phyloP scores from a whole-genome alignment of 1,140 invertebrate species.

The Phthorimaea operculella region DNA sequence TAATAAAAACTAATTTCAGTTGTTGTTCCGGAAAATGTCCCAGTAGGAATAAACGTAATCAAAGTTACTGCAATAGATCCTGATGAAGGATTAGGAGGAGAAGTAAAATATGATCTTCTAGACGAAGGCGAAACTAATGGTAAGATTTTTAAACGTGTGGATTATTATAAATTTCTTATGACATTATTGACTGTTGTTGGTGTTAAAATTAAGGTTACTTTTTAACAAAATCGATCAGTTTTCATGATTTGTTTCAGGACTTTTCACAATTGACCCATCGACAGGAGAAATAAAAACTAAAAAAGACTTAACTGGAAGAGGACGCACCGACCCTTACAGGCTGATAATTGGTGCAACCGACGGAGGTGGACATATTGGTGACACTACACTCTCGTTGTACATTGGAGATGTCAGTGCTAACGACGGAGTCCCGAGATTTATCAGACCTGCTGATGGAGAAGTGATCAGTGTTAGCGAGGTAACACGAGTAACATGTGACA shows the following conservation, averaged over 20 bases:
- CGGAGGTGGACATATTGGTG: constrained; percentile 73
- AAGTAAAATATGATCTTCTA: constrained; percentile 75
- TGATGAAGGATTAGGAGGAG: constrained; percentile 77
- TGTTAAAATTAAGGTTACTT: too few species aligned
- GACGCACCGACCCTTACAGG: constrained; percentile 79
- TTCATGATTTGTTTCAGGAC: constrained; percentile 45
- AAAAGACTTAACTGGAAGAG: constrained; percentile 77
- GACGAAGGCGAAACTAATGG: constrained; percentile 78
- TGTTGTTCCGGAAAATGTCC: constrained; percentile 81
- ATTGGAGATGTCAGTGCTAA: constrained; percentile 86
- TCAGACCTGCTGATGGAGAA: constrained; percentile 77
- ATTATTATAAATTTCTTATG: not conserved
- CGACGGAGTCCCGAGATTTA: constrained; percentile 83
- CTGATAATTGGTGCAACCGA: constrained; percentile 78
- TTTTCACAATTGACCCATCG: constrained; percentile 75
- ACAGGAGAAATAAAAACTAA: constrained; percentile 77
- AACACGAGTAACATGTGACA: too few species aligned
- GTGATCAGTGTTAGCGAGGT: constrained; percentile 76
- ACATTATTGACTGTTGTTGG: not conserved
- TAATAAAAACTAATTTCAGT: constrained; percentile 32
- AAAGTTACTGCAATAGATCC: constrained; percentile 85
- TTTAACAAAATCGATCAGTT: not conserved
- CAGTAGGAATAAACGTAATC: constrained; percentile 72
- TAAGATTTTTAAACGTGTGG: constrained; percentile 22
- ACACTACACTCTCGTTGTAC: constrained; percentile 74